A percentile compares a stretch with the other conserved stretches of the same genome.
Conservation (phyloP, 2,888 invertebrate species). For the Macrosoma leucophasiata region DNA sequence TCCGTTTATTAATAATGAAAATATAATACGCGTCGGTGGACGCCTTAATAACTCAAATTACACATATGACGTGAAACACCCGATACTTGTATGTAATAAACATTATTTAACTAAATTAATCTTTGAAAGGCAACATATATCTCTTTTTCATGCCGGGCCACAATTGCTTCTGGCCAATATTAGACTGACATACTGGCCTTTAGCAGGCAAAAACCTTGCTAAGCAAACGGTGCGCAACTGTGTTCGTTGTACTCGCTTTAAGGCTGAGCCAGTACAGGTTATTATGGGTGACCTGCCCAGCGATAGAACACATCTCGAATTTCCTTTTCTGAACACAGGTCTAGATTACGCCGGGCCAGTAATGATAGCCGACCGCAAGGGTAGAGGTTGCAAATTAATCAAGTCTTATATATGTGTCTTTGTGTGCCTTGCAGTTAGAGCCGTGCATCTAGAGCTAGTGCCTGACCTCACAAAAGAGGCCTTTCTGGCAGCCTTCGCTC, state of each 20-base stretch:
- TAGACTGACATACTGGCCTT: slow-evolving; percentile 17
- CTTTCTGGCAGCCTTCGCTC: slow-evolving; percentile 16
- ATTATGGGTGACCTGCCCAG: slow-evolving; percentile 24
- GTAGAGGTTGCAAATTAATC: slow-evolving; percentile 21
- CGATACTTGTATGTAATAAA: slow-evolving; percentile 11
- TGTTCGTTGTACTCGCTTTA: slow-evolving; percentile 16
- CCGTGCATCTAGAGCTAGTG: slow-evolving; percentile 25
- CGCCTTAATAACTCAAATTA: slow-evolving; percentile 16
- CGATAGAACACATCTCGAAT: slow-evolving; percentile 19
- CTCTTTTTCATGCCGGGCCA: slow-evolving; percentile 18
- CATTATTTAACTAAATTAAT: slow-evolving; percentile 20
- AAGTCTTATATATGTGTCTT: slow-evolving; percentile 26
- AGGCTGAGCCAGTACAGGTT: slow-evolving; percentile 13
- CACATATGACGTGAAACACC: slow-evolving; percentile 14
- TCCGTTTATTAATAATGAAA: slow-evolving; percentile 6
- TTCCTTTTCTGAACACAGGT: slow-evolving; percentile 20
- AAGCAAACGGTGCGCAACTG: slow-evolving; percentile 13
- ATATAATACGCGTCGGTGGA: slow-evolving; percentile 12
- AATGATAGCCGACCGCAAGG: slow-evolving; percentile 22
- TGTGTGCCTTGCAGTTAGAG: slow-evolving; percentile 24
- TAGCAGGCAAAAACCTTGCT: slow-evolving; percentile 14
- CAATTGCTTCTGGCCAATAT: slow-evolving; percentile 17
- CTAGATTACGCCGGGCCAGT: slow-evolving; percentile 26
- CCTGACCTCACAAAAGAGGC: slow-evolving; percentile 21
- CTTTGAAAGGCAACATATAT: slow-evolving; percentile 11